A percentile compares a stretch with the other conserved stretches of the same genome.
These are phyloP conservation scores for Aphrophora alni DNA, from an alignment of 2,888 invertebrate genomes.

Conservation along the genomic window DNA sequence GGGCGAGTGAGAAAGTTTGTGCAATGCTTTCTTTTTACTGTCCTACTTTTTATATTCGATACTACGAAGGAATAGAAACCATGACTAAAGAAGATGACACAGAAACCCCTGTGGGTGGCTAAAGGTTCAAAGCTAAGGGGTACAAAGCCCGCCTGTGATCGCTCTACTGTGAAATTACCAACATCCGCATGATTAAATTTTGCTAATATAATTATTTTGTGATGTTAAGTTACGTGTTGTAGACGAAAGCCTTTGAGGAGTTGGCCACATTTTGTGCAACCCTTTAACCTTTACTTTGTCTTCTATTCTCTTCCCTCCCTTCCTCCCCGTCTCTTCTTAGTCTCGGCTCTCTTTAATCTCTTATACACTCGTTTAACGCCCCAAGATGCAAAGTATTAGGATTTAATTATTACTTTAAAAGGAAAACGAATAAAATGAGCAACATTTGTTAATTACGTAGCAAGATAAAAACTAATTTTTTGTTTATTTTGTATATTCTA, in stretches of 20 bases:
- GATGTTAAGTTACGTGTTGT: slow-evolving; percentile 1
- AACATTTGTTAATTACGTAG: no score
- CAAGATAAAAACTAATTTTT: no score
- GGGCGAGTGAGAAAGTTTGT: no score
- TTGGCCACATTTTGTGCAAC: background rate
- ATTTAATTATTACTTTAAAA: background rate
- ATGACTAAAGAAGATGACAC: background rate
- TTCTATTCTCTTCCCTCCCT: background rate
- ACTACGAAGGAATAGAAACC: no score
- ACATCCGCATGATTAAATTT: slow-evolving; percentile 6
- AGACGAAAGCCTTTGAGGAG: background rate
- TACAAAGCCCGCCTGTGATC: background rate
- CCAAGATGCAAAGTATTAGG: background rate
- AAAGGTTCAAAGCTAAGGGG: background rate
- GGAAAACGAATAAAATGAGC: background rate
- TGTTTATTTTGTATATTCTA: no score
- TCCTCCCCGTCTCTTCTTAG: background rate
- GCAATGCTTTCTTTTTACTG: no score
- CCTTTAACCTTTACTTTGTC: slow-evolving; percentile 6
- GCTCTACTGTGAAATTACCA: background rate
- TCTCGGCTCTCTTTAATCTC: background rate
- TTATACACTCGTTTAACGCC: background rate
- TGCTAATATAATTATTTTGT: background rate
- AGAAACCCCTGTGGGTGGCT: background rate
- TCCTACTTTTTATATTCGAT: no score